Base-by-base conservation (phyloP, 2,113 vertebrate genomes). In the Mirza zaza region DNA sequence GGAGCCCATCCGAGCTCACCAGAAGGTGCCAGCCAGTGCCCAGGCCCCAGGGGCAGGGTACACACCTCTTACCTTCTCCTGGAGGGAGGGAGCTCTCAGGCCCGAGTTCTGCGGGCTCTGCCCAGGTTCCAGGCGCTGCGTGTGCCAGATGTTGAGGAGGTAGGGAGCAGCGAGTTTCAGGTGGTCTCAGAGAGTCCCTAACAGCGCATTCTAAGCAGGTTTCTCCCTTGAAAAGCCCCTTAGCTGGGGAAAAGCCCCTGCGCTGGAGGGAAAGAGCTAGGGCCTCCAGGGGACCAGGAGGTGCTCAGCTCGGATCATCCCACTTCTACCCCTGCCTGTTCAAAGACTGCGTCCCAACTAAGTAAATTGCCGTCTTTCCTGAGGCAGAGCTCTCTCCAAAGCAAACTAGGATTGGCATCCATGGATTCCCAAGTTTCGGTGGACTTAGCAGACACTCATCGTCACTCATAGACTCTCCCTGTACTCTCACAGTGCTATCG, bases 1-100 rank as follows among this genome's bases (percentile, higher is more conserved):
- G 70, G 59, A 42, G 48, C 55, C 0, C 0, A 8, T 68, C 68
- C 59, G 32, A 80, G 29, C 45, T 17, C 77, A 14, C n/a, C 29
- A 34, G 52, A 48, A 92, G 9, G 34, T 79, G 21, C 71, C 57
- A 71, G 17, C 18, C 52, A 73, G 36, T 50, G 23, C 73, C 75
- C 0, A 1, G 18, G 27, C 34, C 25, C 52, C 42, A 0, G 21
- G 13, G 20, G 1, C 23, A 21, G 17, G 39, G 27, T 6, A 13
- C 52, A 34, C 39, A 34, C 59, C 2, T 18, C 36, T n/a, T n/a
- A 91, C 50, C 27, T 83, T 68, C 29, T 42, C 63, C 7, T 29
- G 6, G 15, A 59, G 42, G 42, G 6, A 61, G 18, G 59, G 39
- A 48, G 25, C 20, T 25, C 42, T 68, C 1, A 4, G 48, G 11